phyloP scores from a whole-genome alignment of 1,140 invertebrate genomes.

The Macrosteles quadrilineatus region DNA sequence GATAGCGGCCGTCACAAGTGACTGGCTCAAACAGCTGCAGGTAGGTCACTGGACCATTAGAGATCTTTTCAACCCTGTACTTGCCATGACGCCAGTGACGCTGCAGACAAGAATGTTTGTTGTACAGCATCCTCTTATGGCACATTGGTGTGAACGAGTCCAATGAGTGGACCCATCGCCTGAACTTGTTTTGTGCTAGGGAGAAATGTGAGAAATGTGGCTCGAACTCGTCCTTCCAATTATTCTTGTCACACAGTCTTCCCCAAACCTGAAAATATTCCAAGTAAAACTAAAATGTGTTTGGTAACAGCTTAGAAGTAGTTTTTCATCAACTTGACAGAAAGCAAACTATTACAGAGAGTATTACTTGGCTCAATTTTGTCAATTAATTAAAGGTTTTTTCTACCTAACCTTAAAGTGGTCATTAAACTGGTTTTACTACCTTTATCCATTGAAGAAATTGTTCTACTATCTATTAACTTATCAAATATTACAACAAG shows the following conservation, averaged over 20 bases:
- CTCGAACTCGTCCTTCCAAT: conserved; percentile 14
- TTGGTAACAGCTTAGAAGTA: too few relatives aligned
- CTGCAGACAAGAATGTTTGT: conserved; percentile 6
- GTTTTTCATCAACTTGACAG: too few relatives aligned
- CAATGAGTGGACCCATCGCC: neutral
- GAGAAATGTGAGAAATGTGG: neutral
- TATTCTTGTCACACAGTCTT: neutral
- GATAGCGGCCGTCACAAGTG: conserved; percentile 6
- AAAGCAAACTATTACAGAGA: too few relatives aligned
- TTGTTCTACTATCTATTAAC: too few relatives aligned
- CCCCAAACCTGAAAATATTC: conserved; percentile 29
- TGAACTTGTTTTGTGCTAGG: neutral
- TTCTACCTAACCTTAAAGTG: too few relatives aligned
- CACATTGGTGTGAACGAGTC: conserved; percentile 8
- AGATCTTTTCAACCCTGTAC: neutral
- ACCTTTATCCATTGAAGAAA: too few relatives aligned
- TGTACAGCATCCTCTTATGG: neutral
- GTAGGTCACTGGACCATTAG: neutral
- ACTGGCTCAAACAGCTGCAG: neutral
- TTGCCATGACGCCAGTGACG: conserved; percentile 11
- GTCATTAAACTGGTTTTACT: too few relatives aligned
- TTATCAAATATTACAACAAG: too few relatives aligned
- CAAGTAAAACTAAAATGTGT: too few relatives aligned
- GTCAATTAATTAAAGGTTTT: too few relatives aligned
- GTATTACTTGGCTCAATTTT: too few relatives aligned